These are phyloP conservation scores for Equus przewalskii DNA, from an alignment of 2,113 vertebrate species.

Conservation along the genomic window DNA sequence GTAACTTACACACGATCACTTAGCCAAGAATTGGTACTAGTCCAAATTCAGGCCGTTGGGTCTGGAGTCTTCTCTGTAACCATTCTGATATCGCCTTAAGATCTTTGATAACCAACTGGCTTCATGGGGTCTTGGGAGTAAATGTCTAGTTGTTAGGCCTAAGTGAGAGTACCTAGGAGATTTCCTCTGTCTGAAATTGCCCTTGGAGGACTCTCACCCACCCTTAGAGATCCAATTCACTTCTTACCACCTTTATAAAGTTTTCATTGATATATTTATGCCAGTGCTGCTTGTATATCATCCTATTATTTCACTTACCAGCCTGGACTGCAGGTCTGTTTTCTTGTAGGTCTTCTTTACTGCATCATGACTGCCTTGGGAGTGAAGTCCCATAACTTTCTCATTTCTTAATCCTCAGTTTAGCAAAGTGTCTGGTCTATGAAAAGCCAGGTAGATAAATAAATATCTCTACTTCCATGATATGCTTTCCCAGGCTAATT, in stretches of 20 bases:
- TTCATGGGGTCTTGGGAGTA: neutral
- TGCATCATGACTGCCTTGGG: neutral
- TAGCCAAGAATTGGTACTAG: neutral
- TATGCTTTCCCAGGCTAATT: neutral
- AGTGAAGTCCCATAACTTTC: neutral
- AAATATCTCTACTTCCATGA: constrained; percentile 8
- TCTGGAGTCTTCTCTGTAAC: neutral
- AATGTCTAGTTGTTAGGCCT: neutral
- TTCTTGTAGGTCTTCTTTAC: neutral
- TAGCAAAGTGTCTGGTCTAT: neutral
- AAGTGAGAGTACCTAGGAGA: neutral
- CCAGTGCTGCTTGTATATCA: neutral
- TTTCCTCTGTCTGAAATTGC: neutral
- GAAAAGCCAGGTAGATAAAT: neutral
- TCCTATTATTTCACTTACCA: neutral
- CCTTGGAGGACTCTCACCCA: neutral
- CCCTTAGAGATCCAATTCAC: neutral
- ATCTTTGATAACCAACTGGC: neutral
- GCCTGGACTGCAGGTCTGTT: neutral
- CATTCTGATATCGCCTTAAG: neutral
- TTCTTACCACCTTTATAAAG: neutral
- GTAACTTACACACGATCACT: neutral
- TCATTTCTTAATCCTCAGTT: constrained; percentile 19
- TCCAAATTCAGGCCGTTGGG: neutral
- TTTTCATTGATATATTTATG: neutral